phyloP scores from a whole-genome alignment of 2,113 vertebrate genomes.

The Glaucomys volans region DNA sequence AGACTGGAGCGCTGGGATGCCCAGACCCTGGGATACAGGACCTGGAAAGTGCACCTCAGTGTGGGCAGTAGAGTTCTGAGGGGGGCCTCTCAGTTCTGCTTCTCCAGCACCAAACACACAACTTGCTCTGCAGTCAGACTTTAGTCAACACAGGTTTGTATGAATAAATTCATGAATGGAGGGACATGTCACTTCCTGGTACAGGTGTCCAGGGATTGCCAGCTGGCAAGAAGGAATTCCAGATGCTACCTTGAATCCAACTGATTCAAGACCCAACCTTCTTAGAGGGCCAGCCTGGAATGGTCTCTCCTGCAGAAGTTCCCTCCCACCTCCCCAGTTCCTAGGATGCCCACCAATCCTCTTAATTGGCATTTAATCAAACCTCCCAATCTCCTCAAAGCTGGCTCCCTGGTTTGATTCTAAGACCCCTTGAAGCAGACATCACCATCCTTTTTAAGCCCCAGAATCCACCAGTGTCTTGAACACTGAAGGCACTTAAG shows the following conservation, averaged over 20 bases:
- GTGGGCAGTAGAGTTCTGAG: background rate
- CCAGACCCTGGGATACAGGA: background rate
- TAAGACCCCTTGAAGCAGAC: background rate
- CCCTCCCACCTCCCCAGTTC: background rate
- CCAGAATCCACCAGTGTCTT: background rate
- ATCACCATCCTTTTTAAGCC: background rate
- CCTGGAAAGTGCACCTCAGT: background rate
- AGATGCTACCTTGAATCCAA: background rate
- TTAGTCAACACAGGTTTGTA: background rate
- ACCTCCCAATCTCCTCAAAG: background rate
- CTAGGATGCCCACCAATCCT: background rate
- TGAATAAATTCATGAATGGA: constrained; percentile 52
- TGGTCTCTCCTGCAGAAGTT: background rate
- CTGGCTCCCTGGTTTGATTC: background rate
- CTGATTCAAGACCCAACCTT: background rate
- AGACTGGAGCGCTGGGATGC: background rate
- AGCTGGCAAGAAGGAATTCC: constrained; percentile 47
- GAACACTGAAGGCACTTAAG: background rate
- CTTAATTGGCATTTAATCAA: background rate
- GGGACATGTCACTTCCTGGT: constrained; percentile 37
- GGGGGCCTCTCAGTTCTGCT: background rate
- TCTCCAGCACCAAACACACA: background rate
- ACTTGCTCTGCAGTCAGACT: background rate
- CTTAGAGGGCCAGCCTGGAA: background rate
- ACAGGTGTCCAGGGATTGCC: constrained; percentile 9